Evolutionary conservation across 2,113 vertebrate species (phyloP).

Genomic region (Periophthalmus modestus): DNA sequence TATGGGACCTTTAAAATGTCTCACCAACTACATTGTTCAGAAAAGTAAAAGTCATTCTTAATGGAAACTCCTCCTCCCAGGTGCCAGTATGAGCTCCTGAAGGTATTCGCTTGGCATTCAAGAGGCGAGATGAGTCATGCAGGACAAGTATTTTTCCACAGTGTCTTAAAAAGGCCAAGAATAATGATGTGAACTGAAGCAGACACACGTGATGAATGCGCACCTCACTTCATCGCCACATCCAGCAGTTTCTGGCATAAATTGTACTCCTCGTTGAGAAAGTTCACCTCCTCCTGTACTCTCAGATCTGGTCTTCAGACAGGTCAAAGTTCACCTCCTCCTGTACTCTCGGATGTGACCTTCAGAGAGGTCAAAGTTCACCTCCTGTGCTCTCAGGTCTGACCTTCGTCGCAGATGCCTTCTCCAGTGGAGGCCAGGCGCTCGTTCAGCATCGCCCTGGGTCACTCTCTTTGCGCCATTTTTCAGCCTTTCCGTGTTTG

Average conservation of each 20-base stretch:
- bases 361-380: background rate
- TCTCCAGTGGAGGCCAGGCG: background rate
- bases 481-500: background rate
- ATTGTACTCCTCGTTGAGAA: conserved; percentile 1
- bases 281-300: background rate
- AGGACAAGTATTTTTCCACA: no score
- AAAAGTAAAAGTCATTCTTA: no score
- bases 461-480: conserved; percentile 1
- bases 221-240: background rate
- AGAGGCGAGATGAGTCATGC: no score
- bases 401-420: background rate
- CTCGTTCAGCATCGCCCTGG: background rate
- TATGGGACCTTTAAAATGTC: no score
- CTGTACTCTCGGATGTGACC: background rate
- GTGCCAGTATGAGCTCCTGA: no score
- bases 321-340: background rate
- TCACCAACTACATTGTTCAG: no score
- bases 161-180: no score
- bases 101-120: no score
- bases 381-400: background rate
- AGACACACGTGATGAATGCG: background rate
- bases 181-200: no score
- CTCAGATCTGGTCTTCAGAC: background rate
- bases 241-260: background rate
- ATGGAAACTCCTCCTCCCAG: no score